Evolutionary conservation across 1,140 invertebrate species (phyloP).

Genomic region (Anoplolepis gracilipes): DNA sequence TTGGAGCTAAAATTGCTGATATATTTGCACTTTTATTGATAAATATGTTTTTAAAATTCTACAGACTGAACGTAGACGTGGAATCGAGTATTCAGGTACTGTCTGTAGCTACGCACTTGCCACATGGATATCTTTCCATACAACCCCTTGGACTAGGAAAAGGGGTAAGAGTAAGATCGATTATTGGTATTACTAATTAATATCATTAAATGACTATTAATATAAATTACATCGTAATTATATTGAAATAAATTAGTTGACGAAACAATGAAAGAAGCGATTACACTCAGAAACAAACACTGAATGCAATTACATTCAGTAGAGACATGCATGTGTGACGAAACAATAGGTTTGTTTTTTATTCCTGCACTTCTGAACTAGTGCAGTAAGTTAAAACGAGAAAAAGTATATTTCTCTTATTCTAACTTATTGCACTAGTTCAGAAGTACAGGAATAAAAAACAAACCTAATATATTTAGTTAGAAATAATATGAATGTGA

Average conservation of each 20-base stretch:
- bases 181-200: constrained; percentile 38
- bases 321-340: too few species aligned
- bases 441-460: too few species aligned
- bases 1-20: neutral
- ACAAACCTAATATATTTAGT: neutral
- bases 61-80: constrained; percentile 85
- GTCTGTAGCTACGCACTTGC: constrained; percentile 94
- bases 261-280: too few species aligned
- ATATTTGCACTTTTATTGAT: neutral
- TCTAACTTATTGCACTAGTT: too few species aligned
- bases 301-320: too few species aligned
- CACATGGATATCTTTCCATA: constrained; percentile 94
- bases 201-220: neutral
- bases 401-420: too few species aligned
- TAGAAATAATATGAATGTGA: neutral
- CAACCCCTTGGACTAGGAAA: constrained; percentile 95
- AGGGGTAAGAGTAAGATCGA: constrained; percentile 89
- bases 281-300: too few species aligned
- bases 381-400: too few species aligned
- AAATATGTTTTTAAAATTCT: neutral
- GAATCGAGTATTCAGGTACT: constrained; percentile 92
- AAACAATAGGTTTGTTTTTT: too few species aligned
- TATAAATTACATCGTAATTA: too few species aligned
- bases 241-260: too few species aligned
- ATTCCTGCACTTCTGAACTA: too few species aligned